Base-by-base conservation (phyloP, 2,113 vertebrate species). In the Girardinichthys multiradiatus region DNA sequence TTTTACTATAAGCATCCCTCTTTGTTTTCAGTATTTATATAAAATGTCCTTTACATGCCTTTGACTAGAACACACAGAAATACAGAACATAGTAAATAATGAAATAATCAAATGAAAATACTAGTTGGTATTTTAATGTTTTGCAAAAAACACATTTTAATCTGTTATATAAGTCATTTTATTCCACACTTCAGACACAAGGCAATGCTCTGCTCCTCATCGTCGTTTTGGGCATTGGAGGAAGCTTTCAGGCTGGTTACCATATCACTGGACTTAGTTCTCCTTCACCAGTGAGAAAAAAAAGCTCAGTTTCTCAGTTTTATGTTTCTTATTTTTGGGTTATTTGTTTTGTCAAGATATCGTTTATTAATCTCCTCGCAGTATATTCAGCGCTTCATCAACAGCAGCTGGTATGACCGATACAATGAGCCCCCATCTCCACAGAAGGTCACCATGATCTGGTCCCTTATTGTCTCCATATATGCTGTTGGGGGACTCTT, bases 341-440 rank as follows among this genome's bases (percentile, higher is more conserved):
- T 4, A 45, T 45, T 68, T 12, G 4, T 30, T 6, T 39, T 19
- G 48, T 67, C 12, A 2, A n/a, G 9, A 15, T n/a, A 48, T 1
- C 7, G 27, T 3, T 27, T 27, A 1, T 54, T 54, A 14, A 4
- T 35, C 33, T 37, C 71, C 24, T 79, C 48, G 29, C 91, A 95
- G 94, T 90, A 70, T 72, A 94, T 95, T 39, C 77, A 91, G 83
- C 12, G 39, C 48, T 95, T 95, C 83, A 94, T 95, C 84, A 94
- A 94, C 86, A 90, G 75, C 74, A 95, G 77, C 71, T 94, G 92
- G 93, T 77, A 66, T 5, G 17, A 79, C 54, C 87, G 92, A 54
- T 90, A 93, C 6, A 62, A 76, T 2, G 84, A 89, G 66, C 31
- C 67, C 30, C 87, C 90, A 1, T 21, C 70, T 33, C 63, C 67